Evolutionary conservation across 2,113 vertebrate species (phyloP), one percentile per base, ranked within the genome.

Genomic region (Brachyistius frenatus): DNA sequence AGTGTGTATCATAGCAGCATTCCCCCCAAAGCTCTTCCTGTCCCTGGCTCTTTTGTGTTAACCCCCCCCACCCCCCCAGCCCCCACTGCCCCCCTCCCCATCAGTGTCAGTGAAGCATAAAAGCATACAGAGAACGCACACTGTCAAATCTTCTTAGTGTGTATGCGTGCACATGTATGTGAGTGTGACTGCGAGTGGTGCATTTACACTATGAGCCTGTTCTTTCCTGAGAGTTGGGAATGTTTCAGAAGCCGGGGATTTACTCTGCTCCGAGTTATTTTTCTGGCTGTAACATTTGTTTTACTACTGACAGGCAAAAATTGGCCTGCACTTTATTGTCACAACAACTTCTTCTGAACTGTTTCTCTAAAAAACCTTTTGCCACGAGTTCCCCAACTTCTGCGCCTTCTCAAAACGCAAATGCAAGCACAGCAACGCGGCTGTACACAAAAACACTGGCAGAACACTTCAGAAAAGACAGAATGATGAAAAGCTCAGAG

Each of bases 121-220:
- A 89, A 87, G 77, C 85, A 84, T 71, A 85, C 80, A 88, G 16
- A 86, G 78, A 84, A 73, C 73, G 85, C 86, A 78, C 55, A 16
- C 81, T 86, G 86, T 86, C 91, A 90, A 90, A 93, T 90, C 88
- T 80, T 89, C 88, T 92, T 91, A 87, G 71, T 63, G 66, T 80
- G 78, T 70, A 61, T 58, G 65, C 35, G 62, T 39, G 62, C 46
- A 49, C 66, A 32, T 58, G 53, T 78, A 83, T 74, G 73, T 56
- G 54, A 31, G 73, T 81, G 81, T 54, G 54, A 44, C 35, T 80
- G 54, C 23, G 64, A 46, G 7, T 58, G 23, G 60, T 50, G 30
- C 47, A 23, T 87, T 86, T 80, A 66, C 77, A 80, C 84, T 71
- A 76, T 67, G 80, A 83, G 72, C 64, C 80, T 66, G 67, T 84